Base-by-base conservation (phyloP, 2,113 vertebrate species). In the Panthera uncia region DNA sequence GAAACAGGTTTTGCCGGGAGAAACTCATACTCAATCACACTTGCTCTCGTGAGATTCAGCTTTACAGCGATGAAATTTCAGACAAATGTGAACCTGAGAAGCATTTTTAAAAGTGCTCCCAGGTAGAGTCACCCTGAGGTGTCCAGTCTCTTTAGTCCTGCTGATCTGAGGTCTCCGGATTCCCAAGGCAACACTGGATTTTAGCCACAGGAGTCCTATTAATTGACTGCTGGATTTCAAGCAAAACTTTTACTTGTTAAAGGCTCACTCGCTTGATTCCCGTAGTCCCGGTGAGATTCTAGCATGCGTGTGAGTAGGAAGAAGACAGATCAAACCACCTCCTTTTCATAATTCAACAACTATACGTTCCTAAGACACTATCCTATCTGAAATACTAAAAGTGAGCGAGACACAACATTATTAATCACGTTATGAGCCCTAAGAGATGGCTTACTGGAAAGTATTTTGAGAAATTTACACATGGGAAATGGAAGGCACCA, bases 401-500 rank as follows among this genome's bases (percentile, higher is more conserved):
- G 79, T 2, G 1, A 45, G 41, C 0, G 25, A 71, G 74, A 48
- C 63, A 61, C n/a, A 29, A 81, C 50, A 10, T 91, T 92, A 91
- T 90, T 88, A 89, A 96, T 97, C 21, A 66, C 4, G 15, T 66
- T n/a, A 66, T 9, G 63, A 92, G 52, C 65, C 92, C 74, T n/a
- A 33, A 33, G 84, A 92, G 92, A 76, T 84, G 63, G 69, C 87
- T 98, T 97, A 93, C 96, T 95, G 97, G 97, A 96, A 97, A 97
- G 92, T 73, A 84, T 87, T 98, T 90, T 95, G 97, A 97, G 93
- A 95, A 96, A 96, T 97, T 97, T 98, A 94, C 83, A 88, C 95
- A 97, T 97, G 95, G 97, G 97, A 98, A 97, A 88, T 95, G 90
- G 48, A 93, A 97, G 97, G 97, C 97, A 98, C 97, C 96, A 73